Evolutionary conservation across 2,888 invertebrate species (phyloP).

Genomic region (Pristionchus japonicus): DNA sequence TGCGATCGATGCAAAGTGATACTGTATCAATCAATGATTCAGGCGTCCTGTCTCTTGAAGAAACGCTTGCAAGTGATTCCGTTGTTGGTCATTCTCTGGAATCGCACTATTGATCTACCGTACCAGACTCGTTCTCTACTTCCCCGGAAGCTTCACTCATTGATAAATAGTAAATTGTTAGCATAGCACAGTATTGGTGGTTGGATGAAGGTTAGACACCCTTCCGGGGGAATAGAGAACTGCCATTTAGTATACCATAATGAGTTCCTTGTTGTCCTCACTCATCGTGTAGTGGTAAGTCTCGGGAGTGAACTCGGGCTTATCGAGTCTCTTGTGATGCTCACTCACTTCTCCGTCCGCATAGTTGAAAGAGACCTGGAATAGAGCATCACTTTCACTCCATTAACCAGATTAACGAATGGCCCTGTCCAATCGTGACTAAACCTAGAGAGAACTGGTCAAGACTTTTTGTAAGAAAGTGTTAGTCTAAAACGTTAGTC

Average conservation of each 20-base stretch:
- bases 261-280: conserved; percentile 63
- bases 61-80: conserved; percentile 69
- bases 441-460: no score
- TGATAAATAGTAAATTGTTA: no score
- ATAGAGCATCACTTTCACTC: neutral
- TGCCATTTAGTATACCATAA: conserved; percentile 64
- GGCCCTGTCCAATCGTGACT: no score
- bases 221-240: no score
- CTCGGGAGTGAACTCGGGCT: conserved; percentile 69
- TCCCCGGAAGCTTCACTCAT: no score
- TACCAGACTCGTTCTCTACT: neutral
- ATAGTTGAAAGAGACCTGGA: conserved; percentile 70
- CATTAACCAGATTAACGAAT: no score
- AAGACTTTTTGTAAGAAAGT: no score
- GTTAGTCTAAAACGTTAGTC: no score
- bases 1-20: conserved; percentile 1
- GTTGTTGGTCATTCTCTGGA: conserved; percentile 72
- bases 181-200: no score
- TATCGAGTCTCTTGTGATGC: conserved; percentile 70
- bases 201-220: no score
- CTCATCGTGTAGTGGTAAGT: conserved; percentile 71
- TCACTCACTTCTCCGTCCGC: conserved; percentile 66
- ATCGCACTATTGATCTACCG: neutral
- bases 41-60: conserved; percentile 64
- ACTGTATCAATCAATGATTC: neutral